Conservation (phyloP, 1,140 invertebrate genomes). For the Ostrea denselamellosa region DNA sequence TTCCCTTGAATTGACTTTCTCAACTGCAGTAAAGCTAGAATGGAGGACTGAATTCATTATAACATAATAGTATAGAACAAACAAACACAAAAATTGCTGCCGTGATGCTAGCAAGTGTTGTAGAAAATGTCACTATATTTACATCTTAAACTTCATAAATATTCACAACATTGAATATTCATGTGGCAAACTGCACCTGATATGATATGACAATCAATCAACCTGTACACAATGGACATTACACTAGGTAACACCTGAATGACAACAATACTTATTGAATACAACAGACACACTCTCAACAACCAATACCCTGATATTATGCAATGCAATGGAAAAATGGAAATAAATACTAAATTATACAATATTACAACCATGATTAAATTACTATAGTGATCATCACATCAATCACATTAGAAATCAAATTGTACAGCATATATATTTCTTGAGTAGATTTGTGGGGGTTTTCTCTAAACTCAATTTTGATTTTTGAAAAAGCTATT, state of each 20-base stretch:
- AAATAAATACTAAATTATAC: constrained; percentile 5
- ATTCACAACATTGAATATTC: constrained; percentile 4
- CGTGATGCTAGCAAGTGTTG: constrained; percentile 11
- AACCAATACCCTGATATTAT: constrained; percentile 32
- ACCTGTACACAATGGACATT: neutral
- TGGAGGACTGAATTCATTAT: neutral
- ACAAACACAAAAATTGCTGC: neutral
- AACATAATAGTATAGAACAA: neutral
- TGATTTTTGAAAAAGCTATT: too few relatives aligned
- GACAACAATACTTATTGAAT: neutral
- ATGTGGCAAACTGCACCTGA: neutral
- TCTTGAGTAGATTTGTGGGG: neutral
- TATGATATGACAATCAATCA: neutral
- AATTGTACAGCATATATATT: neutral
- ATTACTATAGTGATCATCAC: neutral
- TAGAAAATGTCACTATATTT: neutral
- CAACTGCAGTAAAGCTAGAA: neutral
- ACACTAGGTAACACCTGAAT: neutral
- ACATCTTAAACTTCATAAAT: neutral
- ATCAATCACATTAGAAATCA: neutral
- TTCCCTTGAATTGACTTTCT: neutral
- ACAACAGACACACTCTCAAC: neutral
- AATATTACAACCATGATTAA: neutral
- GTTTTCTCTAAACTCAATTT: too few relatives aligned
- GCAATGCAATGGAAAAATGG: constrained; percentile 19